Evolutionary conservation across 2,888 invertebrate genomes (phyloP).

Genomic region (Drosophila macrothrix): DNA sequence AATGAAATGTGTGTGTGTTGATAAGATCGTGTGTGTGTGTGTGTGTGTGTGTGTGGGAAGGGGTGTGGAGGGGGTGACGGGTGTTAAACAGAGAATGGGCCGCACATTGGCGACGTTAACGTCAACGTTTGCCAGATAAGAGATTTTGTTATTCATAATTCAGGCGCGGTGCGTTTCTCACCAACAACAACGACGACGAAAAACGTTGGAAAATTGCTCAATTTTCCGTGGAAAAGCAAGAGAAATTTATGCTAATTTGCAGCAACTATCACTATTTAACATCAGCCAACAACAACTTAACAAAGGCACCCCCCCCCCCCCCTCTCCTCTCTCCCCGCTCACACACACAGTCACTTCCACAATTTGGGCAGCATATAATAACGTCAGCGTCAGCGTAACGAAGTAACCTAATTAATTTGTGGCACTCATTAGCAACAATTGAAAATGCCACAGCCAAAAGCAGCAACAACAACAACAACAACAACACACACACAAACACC

Average conservation of each 20-base stretch:
- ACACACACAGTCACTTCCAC: not conserved
- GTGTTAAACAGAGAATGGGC: constrained; percentile 8
- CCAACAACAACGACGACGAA: constrained; percentile 21
- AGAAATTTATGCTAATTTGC: constrained; percentile 77
- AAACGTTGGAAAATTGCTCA: constrained; percentile 78
- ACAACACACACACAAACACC: not conserved
- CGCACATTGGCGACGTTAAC: constrained; percentile 9
- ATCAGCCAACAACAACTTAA: constrained; percentile 45
- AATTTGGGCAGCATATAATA: constrained; percentile 22
- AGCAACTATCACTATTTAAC: constrained; percentile 73
- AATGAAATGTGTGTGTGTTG: constrained; percentile 18
- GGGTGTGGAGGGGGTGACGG: not conserved
- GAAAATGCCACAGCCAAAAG: constrained; percentile 70
- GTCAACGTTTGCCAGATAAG: constrained; percentile 57
- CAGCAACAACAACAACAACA: constrained; percentile 22
- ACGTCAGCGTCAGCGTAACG: constrained; percentile 68
- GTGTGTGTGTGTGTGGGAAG: not conserved
- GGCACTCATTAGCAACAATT: constrained; percentile 81
- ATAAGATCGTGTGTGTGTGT: constrained; percentile 50
- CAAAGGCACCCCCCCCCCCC: not conserved
- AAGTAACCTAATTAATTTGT: constrained; percentile 81
- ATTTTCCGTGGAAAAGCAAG: constrained; percentile 68
- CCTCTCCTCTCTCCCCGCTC: not conserved
- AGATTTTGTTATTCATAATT: constrained; percentile 65
- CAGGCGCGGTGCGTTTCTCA: constrained; percentile 43